Conservation (phyloP, 2,888 invertebrate genomes). For the Drosophila acutilabella region DNA sequence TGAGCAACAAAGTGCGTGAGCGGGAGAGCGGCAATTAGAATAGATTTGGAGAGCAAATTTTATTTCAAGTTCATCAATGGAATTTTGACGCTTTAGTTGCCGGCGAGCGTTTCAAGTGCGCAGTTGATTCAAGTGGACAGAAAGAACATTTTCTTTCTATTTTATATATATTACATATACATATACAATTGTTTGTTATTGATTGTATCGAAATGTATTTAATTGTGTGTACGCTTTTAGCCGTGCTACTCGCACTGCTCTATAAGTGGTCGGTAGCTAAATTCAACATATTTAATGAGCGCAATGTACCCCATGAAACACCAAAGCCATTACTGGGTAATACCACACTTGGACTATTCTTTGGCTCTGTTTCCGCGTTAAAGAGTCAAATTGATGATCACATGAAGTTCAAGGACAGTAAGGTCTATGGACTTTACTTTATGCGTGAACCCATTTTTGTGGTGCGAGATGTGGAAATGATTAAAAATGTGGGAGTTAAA, state of each 20-base stretch:
- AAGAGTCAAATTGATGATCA: slow-evolving; percentile 42
- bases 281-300: slow-evolving; percentile 40
- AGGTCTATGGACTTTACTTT: slow-evolving; percentile 86
- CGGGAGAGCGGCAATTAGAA: not conserved
- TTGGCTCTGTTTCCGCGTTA: slow-evolving; percentile 40
- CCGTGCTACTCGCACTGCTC: slow-evolving; percentile 34
- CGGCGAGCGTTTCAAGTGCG: slow-evolving; percentile 6
- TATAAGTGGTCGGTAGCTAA: slow-evolving; percentile 67
- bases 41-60: not conserved
- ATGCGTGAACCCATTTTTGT: slow-evolving; percentile 84
- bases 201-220: slow-evolving; percentile 41
- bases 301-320: slow-evolving; percentile 44
- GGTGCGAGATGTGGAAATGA: slow-evolving; percentile 86
- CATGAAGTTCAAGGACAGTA: slow-evolving; percentile 52
- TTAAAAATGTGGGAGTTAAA: slow-evolving; percentile 86
- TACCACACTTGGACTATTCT: slow-evolving; percentile 26
- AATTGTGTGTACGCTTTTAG: slow-evolving; percentile 23
- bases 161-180: not conserved
- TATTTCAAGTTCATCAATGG: not conserved
- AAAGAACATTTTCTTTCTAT: not conserved
- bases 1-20: not conserved
- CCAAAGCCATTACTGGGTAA: slow-evolving; percentile 60
- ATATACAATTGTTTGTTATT: not conserved
- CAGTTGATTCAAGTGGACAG: not conserved
- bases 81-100: slow-evolving; percentile 14